phyloP scores from a whole-genome alignment of 53 echinoderm and acorn worm genomes.

The Crossaster papposus region DNA sequence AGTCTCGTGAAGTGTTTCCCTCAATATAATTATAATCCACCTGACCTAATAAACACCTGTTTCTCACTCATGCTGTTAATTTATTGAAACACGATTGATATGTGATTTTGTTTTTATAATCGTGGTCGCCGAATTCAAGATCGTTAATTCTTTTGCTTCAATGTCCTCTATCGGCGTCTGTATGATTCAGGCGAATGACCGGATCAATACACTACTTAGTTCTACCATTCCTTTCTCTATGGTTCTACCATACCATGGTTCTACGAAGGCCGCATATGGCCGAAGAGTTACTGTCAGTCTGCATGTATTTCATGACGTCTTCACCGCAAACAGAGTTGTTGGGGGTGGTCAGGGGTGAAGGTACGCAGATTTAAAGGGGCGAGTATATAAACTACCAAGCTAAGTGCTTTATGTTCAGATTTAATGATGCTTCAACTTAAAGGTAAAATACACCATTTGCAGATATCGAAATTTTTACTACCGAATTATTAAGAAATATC shows the following conservation, averaged over 20 bases:
- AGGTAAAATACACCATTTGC: too few relatives aligned
- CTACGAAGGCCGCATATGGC: conserved; percentile 44
- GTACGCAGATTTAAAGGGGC: conserved; percentile 25
- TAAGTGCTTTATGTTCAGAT: too few relatives aligned
- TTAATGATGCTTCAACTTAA: too few relatives aligned
- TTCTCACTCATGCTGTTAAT: too few relatives aligned
- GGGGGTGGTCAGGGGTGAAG: conserved; percentile 42
- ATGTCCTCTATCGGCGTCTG: conserved; percentile 7
- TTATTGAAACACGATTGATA: neutral
- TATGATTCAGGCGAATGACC: conserved; percentile 55
- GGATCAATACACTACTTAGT: conserved; percentile 3
- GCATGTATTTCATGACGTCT: conserved; percentile 34
- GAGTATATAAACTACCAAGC: too few relatives aligned
- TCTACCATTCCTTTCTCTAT: too few relatives aligned
- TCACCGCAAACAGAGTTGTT: conserved; percentile 2
- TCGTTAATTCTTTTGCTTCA: neutral
- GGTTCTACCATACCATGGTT: too few relatives aligned
- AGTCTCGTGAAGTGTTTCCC: too few relatives aligned
- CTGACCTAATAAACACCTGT: too few relatives aligned
- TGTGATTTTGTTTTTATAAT: neutral
- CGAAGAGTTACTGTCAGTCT: conserved; percentile 39
- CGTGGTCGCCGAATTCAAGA: neutral
- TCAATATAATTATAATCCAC: too few relatives aligned
- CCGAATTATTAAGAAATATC: too few relatives aligned
- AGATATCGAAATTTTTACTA: too few relatives aligned